A percentile compares a stretch with the other conserved stretches of the same genome.
Evolutionary conservation across 2,888 invertebrate genomes (phyloP).

Genomic region (Lepidochrysops patricia): DNA sequence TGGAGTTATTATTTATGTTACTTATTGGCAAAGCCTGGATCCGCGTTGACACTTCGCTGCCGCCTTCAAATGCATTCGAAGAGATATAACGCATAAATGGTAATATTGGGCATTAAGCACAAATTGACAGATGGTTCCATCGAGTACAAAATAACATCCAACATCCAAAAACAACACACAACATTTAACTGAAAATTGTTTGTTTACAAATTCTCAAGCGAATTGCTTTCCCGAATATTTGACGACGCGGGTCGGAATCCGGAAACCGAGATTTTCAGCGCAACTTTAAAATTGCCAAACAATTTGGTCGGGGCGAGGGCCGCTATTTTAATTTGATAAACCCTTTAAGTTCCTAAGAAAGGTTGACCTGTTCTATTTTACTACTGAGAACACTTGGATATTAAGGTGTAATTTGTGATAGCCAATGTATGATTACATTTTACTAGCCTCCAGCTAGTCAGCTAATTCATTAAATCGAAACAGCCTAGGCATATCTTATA

Average conservation of each 20-base stretch:
- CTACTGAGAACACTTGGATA: background rate
- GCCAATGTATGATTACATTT: background rate
- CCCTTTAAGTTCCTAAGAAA: background rate
- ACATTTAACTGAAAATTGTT: background rate
- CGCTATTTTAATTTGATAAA: background rate
- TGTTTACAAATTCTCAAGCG: background rate
- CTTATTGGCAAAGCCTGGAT: too few relatives aligned
- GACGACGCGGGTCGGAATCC: background rate
- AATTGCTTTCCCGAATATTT: background rate
- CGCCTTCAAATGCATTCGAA: too few relatives aligned
- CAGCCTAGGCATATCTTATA: too few relatives aligned
- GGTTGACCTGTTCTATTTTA: conserved; percentile 3
- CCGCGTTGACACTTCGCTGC: too few relatives aligned
- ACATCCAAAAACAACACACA: background rate
- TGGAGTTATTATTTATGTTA: too few relatives aligned
- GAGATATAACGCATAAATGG: too few relatives aligned
- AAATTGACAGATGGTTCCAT: background rate
- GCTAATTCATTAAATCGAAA: background rate
- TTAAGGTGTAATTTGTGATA: background rate
- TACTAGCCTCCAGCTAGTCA: background rate
- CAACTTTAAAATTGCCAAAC: background rate
- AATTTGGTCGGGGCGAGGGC: background rate
- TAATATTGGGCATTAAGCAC: too few relatives aligned
- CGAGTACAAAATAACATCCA: background rate
- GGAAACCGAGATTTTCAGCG: background rate